Evolutionary conservation across 2,797 vertebrate genomes (phyloP), one percentile per base, ranked within the genome.

Genomic region (Spinibarbus caldwelli): DNA sequence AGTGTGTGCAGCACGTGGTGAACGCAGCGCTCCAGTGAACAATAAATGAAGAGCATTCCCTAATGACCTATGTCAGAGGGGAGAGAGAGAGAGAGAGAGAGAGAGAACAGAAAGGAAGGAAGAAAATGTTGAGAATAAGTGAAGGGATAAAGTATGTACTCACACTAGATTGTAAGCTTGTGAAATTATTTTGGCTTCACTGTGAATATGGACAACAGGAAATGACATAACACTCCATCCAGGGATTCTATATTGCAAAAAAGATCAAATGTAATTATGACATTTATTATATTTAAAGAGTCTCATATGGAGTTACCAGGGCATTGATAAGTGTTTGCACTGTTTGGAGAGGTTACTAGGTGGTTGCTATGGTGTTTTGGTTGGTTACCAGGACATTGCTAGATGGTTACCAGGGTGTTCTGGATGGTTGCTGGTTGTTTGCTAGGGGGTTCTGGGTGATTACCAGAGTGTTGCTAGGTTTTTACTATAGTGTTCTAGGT

Each of bases 31-130:
- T 87, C 41, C 67, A 81, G 49, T 29, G 57, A 84, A 85, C 84
- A 82, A 54, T 68, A 79, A 88, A 88, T 78, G 2, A 81, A 67
- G 54, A 85, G 21, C 36, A 52, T 79, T 79, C 79, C 21, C 64
- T 66, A 81, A 72, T 81, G 85, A 80, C 59, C 43, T 68, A n/a
- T 6, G n/a, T 52, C 45, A 68, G n/a, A 86, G 23, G 75, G 41
- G 38, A 52, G 31, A 70, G 43, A 11, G 43, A 71, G 67, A 52
- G 38, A 52, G 31, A 70, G 43, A 11, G 43, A 71, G 67, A n/a
- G 64, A 49, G 7, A 45, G 38, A 36, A 49, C 23, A 66, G 57
- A 47, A 29, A 78, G 34, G 14, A 41, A 59, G 21, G 14, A 41
- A 59, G 21, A 59, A 41, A 52, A 47, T 19, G 15, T 19, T 75